These are phyloP conservation scores for Seladonia tumulorum DNA, from an alignment of 2,888 invertebrate genomes.

Conservation along the genomic window DNA sequence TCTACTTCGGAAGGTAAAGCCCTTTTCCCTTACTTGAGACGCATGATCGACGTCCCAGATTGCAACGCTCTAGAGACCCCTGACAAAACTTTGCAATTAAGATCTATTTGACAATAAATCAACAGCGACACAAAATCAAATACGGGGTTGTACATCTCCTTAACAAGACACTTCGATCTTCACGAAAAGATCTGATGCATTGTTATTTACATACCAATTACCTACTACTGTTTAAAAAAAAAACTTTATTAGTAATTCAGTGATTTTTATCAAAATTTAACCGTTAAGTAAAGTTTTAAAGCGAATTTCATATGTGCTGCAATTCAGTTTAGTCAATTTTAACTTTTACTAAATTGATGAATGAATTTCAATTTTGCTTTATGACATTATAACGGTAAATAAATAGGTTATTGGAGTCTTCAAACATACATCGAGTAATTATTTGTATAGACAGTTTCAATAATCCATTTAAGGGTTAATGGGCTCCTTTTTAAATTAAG, in stretches of 20 bases:
- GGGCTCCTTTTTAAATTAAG: not conserved
- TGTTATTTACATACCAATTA: not conserved
- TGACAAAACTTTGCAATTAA: conserved; percentile 31
- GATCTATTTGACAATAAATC: conserved; percentile 23
- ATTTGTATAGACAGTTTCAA: not conserved
- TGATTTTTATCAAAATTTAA: not conserved
- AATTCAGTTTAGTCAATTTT: not conserved
- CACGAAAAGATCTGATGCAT: not conserved
- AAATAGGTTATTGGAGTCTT: not conserved
- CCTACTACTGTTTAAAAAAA: not conserved
- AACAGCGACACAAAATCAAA: not conserved
- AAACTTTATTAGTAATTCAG: not conserved
- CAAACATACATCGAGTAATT: not conserved
- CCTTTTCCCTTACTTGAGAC: conserved; percentile 22
- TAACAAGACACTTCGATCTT: not conserved
- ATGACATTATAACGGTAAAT: not conserved
- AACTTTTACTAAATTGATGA: not conserved
- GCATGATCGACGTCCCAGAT: conserved; percentile 17
- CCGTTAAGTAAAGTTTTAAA: not conserved
- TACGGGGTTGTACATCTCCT: not conserved
- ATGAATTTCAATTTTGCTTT: not conserved
- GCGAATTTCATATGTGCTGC: not conserved
- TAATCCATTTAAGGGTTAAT: not conserved
- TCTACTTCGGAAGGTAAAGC: conserved; percentile 61
- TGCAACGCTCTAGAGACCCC: not conserved